Evolutionary conservation across 2,113 vertebrate species (phyloP), one percentile per base, ranked within the genome.

Genomic region (Python bivittatus): DNA sequence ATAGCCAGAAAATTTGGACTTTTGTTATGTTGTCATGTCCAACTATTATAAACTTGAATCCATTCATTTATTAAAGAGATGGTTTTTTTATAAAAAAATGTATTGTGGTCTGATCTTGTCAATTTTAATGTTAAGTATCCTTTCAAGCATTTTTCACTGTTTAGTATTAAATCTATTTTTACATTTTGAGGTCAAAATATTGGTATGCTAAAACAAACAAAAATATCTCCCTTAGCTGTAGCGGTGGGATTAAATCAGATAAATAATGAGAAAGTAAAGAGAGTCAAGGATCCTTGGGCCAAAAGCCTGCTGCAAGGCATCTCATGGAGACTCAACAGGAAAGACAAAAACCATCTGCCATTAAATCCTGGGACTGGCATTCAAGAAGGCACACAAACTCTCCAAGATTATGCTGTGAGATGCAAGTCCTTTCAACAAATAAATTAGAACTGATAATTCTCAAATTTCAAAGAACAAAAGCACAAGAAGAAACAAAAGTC

Each of bases 41-140:
- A 96, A 95, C 96, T 97, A 97, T 97, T 97, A 96, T 93, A 96
- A 89, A 96, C 95, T 97, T 97, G 97, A 97, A 98, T 97, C 97
- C 97, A 98, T 98, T 96, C 20, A 96, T 98, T 98, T 98, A 98
- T 98, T 98, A 98, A 98, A 98, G 97, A 95, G 97, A 98, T 97
- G 97, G n/a, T n/a, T 98, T 98, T 98, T 98, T 98, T 98, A 79
- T 97, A 98, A 96, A 98, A 96, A 97, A 88, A 89, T 83, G 72
- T 88, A 83, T 13, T 60, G 91, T 96, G 79, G 88, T 86, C 7
- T 96, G 93, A 95, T 91, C n/a, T 86, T 92, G 17, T 79, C 58
- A 85, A 84, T 38, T 89, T 64, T 17, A 92, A 29, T 64, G 29
- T 54, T 52, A 60, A 0, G 4, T 84, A 54, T 92, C 13, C 61